A percentile compares a stretch with the other conserved stretches of the same genome.
Evolutionary conservation across 2,888 invertebrate genomes (phyloP).

Genomic region (Nezara viridula): DNA sequence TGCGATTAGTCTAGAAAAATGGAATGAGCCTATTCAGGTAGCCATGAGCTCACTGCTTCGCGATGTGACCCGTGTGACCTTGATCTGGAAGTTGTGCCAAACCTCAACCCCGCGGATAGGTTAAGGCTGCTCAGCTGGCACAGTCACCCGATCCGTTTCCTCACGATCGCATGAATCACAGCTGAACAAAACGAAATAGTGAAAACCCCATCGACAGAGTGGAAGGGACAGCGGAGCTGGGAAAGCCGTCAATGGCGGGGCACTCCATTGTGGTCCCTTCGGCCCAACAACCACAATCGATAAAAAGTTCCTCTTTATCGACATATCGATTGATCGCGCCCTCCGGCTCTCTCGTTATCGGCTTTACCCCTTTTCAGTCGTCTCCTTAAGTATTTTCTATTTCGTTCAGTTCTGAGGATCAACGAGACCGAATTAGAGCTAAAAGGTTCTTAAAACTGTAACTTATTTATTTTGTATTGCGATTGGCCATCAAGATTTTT

Average conservation of each 20-base stretch:
- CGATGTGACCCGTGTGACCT: background rate
- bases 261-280: background rate
- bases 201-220: background rate
- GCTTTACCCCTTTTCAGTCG: background rate
- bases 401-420: background rate
- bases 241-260: background rate
- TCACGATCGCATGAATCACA: background rate
- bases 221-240: background rate
- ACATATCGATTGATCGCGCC: background rate
- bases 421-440: background rate
- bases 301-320: background rate
- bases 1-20: too few species aligned
- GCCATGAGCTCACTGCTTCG: background rate
- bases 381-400: background rate
- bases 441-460: background rate
- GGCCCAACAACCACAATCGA: background rate
- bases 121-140: background rate
- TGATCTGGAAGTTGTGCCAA: background rate
- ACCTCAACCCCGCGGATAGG: slow-evolving; percentile 22
- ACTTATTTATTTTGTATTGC: background rate
- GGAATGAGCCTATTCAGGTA: background rate
- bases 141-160: background rate
- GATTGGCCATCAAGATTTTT: too few species aligned
- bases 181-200: background rate
- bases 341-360: background rate